Base-by-base conservation (phyloP, 1,140 invertebrate genomes). In the Idris sp. region DNA sequence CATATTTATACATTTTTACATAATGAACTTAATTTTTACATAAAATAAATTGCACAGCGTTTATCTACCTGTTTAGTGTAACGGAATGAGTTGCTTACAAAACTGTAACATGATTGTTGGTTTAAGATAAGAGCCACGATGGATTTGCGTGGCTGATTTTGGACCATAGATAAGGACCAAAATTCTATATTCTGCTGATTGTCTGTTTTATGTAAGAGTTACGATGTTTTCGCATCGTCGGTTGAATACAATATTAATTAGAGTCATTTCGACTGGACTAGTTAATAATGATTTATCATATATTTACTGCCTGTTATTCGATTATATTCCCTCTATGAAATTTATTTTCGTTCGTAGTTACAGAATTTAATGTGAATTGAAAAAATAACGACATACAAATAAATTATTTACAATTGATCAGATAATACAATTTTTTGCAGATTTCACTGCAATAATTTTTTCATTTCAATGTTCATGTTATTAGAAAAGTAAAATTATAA, bases 111-210 rank as follows among this genome's bases (percentile, higher is more conserved):
- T 13, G 40, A 43, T 26, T 11, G 18, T 11, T 11, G 9, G 9
- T 43, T 25, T 11, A 26, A 43, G 40, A 43, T 43, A 43, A 43
- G 40, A 11, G 13, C 36, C 36, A 43, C 19, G 40, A 31, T 46
- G 43, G 13, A 46, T 46, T 46, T 46, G 40, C 19, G 40, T 26
- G 18, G 26, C 19, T 43, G 40, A 43, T 43, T 43, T 22, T 4
- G 40, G 10, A 13, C 10, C 10, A 1, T 9, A 43, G 40, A 43
- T 43, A 25, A 43, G 18, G 5, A 25, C 16, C 7, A 18, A 38
- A 38, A 18, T 38, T 4, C 18, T 9, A 43, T 43, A 11, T 9
- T 16, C 35, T 5, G 26, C 40, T 22, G 40, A 43, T 43, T 43
- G 2, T 46, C 26, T 46, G 3, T 1, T 30, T 31, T 9, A 31